Evolutionary conservation across 2,113 vertebrate species (phyloP).

Genomic region (Pomatostomus ruficeps): DNA sequence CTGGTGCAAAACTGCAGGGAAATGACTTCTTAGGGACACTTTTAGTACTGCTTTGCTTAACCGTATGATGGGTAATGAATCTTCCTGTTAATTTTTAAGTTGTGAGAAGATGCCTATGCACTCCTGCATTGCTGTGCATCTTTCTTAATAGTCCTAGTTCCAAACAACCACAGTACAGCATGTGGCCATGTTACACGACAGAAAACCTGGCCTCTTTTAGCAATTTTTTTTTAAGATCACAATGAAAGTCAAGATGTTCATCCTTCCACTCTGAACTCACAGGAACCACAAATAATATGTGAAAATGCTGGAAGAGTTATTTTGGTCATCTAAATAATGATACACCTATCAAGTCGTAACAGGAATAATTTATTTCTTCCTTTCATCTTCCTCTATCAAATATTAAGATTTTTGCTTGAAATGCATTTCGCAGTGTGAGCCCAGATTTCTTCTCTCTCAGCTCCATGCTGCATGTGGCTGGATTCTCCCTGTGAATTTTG

Average conservation of each 20-base stretch:
- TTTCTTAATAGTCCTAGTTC: background rate
- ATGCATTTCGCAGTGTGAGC: slow-evolving; percentile 1
- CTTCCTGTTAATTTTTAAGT: background rate
- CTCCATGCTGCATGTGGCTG: slow-evolving; percentile 29
- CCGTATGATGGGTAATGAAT: background rate
- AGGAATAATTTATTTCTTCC: background rate
- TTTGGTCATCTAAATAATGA: background rate
- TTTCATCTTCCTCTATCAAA: slow-evolving; percentile 36
- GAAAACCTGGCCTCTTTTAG: background rate
- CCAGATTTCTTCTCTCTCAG: slow-evolving; percentile 47
- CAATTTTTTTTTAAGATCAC: background rate
- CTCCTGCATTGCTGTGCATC: background rate
- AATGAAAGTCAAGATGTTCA: background rate
- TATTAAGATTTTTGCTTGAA: slow-evolving; percentile 21
- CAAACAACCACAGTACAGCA: background rate
- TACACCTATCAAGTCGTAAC: background rate
- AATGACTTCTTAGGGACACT: background rate
- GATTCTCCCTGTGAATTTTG: slow-evolving; percentile 50
- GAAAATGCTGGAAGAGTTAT: background rate
- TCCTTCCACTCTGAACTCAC: background rate
- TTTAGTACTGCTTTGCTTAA: background rate
- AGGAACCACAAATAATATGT: background rate
- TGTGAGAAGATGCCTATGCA: background rate
- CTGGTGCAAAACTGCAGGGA: background rate
- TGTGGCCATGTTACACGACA: accelerated